Base-by-base conservation (phyloP, 2,797 vertebrate genomes). In the Anguilla pacifica region DNA sequence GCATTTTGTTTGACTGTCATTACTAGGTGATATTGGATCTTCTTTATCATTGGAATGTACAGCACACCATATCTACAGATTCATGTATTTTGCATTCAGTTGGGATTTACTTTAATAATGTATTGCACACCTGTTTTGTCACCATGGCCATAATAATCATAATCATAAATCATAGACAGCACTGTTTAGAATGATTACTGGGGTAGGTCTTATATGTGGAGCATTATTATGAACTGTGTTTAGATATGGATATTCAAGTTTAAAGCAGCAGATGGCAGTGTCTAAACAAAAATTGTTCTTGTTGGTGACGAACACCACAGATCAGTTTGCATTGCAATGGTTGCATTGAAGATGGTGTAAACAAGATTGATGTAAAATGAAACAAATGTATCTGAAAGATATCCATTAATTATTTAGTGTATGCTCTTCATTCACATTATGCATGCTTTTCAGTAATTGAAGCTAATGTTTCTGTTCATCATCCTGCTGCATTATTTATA, bases 231-330 rank as follows among this genome's bases (percentile, higher is more conserved):
- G 13, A 49, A 25, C 79, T 51, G 22, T 19, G 22, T 3, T 82
- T 82, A 3, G 25, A 51, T 15, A 51, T 25, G 46, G 46, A n/a
- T 82, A 5, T 51, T 22, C 46, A 49, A 51, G 43, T 9, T 51
- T 49, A 25, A 51, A 51, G 19, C 79, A 82, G 79, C 79, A 82
- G 79, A 82, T 82, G 79, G 79, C 79, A 82, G 79, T 82, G 25
- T 82, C 10, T 82, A n/a, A 51, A 49, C 79, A 51, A 51, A 46
- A 49, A 82, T 51, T 22, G 46, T 2, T 82, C 79, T 51, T n/a
- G 4, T n/a, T 25, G 46, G 19, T 17, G 10, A 15, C 4, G 70
- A 77, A 49, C 35, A 6, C 19, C 74, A 22, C 6, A 51, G 25
- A 19, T 10, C 43, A 49, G 79, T 22, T n/a, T 49, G 79, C 7